Evolutionary conservation across 2,888 invertebrate species (phyloP), one percentile per base, ranked within the genome.

Genomic region (Hydrotaea cyrtoneurina): DNA sequence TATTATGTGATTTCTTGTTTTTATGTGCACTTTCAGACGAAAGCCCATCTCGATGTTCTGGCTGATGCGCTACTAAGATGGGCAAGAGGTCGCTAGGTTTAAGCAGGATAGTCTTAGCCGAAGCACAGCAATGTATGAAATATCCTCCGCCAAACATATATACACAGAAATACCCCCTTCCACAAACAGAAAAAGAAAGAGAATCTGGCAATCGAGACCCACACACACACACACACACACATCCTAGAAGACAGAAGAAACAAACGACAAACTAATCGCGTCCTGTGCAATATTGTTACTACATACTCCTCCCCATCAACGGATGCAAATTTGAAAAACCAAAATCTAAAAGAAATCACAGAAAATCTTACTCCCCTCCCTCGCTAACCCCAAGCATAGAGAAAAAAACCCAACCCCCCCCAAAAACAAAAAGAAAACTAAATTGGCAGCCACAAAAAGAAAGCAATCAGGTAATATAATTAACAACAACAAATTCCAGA

Each of bases 31-130:
- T 90, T 95, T 94, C 96, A 98, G 98, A 98, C 98, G 90, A 98
- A 98, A 93, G 97, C 97, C 91, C 98, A 98, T 93, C 94, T 98
- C 93, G 98, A 98, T 94, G 97, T 98, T 89, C 93, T 98, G 93
- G 98, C 98, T 88, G 98, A 98, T 93, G 98, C 98, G 91, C 94
- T 98, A 89, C 94, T 98, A 89, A 95, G 98, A 92, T 98, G 98
- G 98, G 97, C 97, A 92, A 95, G 98, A 93, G 98, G 98, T 90
- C 97, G 97, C 94, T 97, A 97, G 79, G 80, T 50, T 69, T 74
- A 83, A 21, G 79, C 79, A 77, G 53, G 3, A 39, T 13, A 23
- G 50, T n/a, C n/a, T 75, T 36, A 75, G 50, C 50, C 31, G 69
- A 17, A 83, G 53, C 69, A 77, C 39, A 71, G 69, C 59, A 76